Conservation (phyloP, 2,888 invertebrate species). For the Tetheella fluctuosa region DNA sequence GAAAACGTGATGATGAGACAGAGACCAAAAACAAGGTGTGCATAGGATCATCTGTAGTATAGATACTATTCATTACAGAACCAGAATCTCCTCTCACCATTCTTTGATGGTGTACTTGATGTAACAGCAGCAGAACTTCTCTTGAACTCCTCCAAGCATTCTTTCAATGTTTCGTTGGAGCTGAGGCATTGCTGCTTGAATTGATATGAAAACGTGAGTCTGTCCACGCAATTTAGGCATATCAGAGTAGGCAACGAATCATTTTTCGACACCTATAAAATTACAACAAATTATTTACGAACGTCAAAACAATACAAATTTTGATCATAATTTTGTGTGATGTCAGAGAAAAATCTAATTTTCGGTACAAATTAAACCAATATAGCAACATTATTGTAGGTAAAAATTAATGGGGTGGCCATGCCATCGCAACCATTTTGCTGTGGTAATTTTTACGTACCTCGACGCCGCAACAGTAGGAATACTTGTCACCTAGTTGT, state of each 20-base stretch:
- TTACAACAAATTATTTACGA: conserved; percentile 18
- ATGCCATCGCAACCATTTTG: conserved; percentile 84
- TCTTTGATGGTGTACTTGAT: conserved; percentile 47
- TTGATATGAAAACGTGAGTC: conserved; percentile 75
- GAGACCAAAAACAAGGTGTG: no score
- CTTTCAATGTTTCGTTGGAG: conserved; percentile 77
- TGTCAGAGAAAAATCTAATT: conserved; percentile 75
- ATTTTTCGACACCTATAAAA: conserved; percentile 72
- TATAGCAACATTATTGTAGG: conserved; percentile 82
- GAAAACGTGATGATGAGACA: no score
- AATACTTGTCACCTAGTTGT: conserved; percentile 80
- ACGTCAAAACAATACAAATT: conserved; percentile 31
- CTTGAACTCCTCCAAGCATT: conserved; percentile 77
- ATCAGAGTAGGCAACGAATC: conserved; percentile 79
- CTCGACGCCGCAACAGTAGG: conserved; percentile 78
- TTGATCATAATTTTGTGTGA: conserved; percentile 56
- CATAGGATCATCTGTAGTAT: no score
- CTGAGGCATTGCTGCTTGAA: conserved; percentile 80
- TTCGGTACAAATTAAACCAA: conserved; percentile 64
- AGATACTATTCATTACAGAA: neutral
- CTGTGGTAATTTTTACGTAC: conserved; percentile 77
- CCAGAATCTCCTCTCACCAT: conserved; percentile 50
- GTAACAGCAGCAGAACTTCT: conserved; percentile 68
- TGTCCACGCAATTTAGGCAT: conserved; percentile 79
- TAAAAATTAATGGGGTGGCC: conserved; percentile 82